These are phyloP conservation scores for Myotis findleyi DNA, from an alignment of 2,797 vertebrate species.

Conservation along the genomic window DNA sequence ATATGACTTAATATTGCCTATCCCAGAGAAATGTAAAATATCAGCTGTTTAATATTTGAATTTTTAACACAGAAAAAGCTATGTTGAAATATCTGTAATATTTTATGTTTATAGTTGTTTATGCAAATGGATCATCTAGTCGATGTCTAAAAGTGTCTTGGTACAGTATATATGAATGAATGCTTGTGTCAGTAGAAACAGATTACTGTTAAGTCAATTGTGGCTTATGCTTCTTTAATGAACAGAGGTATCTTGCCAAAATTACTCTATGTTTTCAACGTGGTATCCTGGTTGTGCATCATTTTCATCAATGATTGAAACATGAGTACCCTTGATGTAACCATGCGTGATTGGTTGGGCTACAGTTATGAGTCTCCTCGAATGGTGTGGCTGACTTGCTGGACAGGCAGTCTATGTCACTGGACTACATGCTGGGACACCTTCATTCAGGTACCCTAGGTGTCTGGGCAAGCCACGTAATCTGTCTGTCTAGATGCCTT, in stretches of 20 bases:
- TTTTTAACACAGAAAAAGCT: neutral
- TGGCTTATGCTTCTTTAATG: neutral
- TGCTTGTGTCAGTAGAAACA: neutral
- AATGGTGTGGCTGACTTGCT: neutral
- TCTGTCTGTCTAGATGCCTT: neutral
- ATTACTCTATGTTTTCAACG: neutral
- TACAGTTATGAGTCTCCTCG: neutral
- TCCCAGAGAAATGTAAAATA: conserved; percentile 11
- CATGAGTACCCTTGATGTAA: neutral
- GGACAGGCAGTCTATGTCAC: neutral
- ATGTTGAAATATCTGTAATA: neutral
- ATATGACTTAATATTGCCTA: neutral
- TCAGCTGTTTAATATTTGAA: neutral
- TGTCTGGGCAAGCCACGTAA: neutral
- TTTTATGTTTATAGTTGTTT: neutral
- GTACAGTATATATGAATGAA: neutral
- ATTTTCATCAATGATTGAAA: neutral
- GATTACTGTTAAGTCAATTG: neutral
- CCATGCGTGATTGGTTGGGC: neutral
- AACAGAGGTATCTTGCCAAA: neutral
- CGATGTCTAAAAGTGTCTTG: neutral
- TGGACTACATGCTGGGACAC: neutral
- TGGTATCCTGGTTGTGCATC: neutral
- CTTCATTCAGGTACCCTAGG: neutral
- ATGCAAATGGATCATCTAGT: neutral